Percentiles rank a stretch among this genome's conserved stretches.
phyloP scores from a whole-genome alignment of 2,797 vertebrate genomes.

The Iguana delicatissima region DNA sequence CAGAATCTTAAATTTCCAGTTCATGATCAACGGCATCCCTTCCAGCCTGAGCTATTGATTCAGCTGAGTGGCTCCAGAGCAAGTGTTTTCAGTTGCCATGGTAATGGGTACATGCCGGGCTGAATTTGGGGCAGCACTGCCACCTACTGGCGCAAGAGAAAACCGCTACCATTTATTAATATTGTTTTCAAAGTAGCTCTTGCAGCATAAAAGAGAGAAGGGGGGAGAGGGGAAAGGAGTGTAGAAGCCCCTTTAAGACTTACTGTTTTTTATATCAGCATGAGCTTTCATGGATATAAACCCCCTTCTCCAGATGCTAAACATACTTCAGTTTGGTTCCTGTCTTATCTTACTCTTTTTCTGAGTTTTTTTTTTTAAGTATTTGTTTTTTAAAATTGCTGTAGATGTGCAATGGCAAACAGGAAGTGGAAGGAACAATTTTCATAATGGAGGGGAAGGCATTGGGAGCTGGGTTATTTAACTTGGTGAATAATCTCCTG shows the following conservation, averaged over 20 bases:
- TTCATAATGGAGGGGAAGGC: neutral
- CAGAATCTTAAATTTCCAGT: conserved; percentile 19
- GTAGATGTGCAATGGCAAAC: neutral
- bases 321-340: neutral
- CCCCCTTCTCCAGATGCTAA: too few species aligned
- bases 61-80: neutral
- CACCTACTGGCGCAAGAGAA: conserved; percentile 14
- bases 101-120: neutral
- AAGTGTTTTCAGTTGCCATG: conserved; percentile 40
- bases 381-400: neutral
- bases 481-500: neutral
- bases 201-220: too few species aligned
- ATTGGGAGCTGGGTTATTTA: neutral
- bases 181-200: too few species aligned
- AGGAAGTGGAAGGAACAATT: neutral
- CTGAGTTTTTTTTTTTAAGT: neutral
- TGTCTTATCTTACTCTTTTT: neutral
- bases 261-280: too few species aligned
- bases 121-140: conserved; percentile 9
- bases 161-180: neutral
- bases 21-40: conserved; percentile 26
- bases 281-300: too few species aligned
- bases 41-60: conserved; percentile 21
- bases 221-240: too few species aligned
- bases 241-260: too few species aligned